Evolutionary conservation across 2,113 vertebrate genomes (phyloP), one percentile per base, ranked within the genome.

Genomic region (Epinephelus cyanopodus): DNA sequence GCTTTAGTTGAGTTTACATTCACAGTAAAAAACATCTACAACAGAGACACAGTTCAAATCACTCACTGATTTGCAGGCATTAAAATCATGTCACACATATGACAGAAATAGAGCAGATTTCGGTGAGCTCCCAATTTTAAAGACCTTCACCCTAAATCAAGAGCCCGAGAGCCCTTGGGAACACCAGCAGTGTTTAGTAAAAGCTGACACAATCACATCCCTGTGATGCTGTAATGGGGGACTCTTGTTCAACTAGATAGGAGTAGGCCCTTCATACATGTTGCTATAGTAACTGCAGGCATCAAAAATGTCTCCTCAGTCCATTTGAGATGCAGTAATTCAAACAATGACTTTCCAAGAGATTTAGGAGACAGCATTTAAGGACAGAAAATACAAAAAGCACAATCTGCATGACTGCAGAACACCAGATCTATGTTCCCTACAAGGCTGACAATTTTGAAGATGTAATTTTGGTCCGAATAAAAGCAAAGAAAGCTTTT

Each of bases 261-360:
- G 77, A 72, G 75, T 79, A 80, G 63, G 78, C 84, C 86, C 81
- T 82, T 90, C 89, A 89, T 83, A 62, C 29, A 42, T 58, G 91
- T 93, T 91, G 61, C 94, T 88, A 93, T 92, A 89, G 92, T 91
- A 93, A 94, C 90, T 29, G 61, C 66, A 79, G 47, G 54, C 87
- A 93, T 89, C 60, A 82, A 77, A 85, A 80, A 87, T 54, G 67
- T 79, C 58, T 81, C 29, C 58, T 65, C 6, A 21, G 79, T 74
- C 76, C 33, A 74, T 64, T 79, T 82, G n/a, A 77, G 39, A 60
- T 37, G 21, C 11, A 64, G 58, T 56, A 33, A 57, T 39, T 75
- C 25, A 52, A 75, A 66, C 65, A 70, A 78, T 60, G 37, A 52
- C 42, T 65, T 61, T 11, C 29, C 3, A 2, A 73, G 77, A 74